phyloP scores from a whole-genome alignment of 1,140 invertebrate genomes.

The Brachionus paranguensis region DNA sequence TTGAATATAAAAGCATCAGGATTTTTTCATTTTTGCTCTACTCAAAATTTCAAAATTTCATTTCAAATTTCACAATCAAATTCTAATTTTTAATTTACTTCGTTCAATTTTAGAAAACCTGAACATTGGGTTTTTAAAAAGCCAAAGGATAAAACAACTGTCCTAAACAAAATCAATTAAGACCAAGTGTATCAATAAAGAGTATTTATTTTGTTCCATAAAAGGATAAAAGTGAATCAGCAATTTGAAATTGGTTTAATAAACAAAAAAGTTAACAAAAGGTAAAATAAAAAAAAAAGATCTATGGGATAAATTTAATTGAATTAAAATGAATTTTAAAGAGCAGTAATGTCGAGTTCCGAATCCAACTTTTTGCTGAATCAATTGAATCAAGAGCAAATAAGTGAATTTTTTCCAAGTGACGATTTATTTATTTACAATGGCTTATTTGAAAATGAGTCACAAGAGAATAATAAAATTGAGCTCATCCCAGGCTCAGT shows the following conservation, averaged over 20 bases:
- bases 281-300: background rate
- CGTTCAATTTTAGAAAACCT: background rate
- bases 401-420: background rate
- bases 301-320: background rate
- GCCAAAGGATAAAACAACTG: background rate
- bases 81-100: background rate
- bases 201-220: background rate
- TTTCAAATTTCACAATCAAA: background rate
- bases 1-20: too few relatives aligned
- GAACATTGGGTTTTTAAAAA: background rate
- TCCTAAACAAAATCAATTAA: background rate
- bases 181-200: background rate
- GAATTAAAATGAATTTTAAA: background rate
- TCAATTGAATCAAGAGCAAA: background rate
- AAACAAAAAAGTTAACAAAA: background rate
- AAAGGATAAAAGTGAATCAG: background rate
- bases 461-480: background rate
- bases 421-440: background rate
- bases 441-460: background rate
- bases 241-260: background rate
- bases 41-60: background rate
- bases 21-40: background rate
- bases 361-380: background rate
- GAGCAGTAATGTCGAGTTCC: background rate
- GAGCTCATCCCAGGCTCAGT: background rate